These are phyloP conservation scores for Cordilura impudica DNA, from an alignment of 2,888 invertebrate genomes.

Conservation along the genomic window DNA sequence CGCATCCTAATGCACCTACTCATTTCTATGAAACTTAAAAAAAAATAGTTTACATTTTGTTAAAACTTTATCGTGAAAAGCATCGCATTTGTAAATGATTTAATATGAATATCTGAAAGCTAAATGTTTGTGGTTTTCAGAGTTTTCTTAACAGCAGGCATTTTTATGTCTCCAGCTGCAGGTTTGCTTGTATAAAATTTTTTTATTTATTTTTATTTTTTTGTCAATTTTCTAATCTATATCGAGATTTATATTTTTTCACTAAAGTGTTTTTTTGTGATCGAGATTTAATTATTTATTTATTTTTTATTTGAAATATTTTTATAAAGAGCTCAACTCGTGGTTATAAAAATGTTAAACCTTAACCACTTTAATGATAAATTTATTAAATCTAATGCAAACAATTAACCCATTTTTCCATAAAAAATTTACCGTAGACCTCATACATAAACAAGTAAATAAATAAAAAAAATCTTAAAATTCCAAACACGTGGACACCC, in stretches of 20 bases:
- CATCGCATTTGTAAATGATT: too few species aligned
- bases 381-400: too few species aligned
- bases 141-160: neutral
- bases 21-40: neutral
- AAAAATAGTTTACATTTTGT: neutral
- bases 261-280: neutral
- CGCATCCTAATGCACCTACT: conserved; percentile 1
- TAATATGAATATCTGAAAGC: neutral
- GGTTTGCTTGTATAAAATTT: neutral
- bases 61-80: neutral
- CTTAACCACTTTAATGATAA: too few species aligned
- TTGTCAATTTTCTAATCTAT: neutral
- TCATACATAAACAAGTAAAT: neutral
- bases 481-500: conserved; percentile 54
- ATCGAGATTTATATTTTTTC: neutral
- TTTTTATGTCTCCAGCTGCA: neutral
- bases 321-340: too few species aligned
- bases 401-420: too few species aligned
- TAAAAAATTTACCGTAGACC: too few species aligned
- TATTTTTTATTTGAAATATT: neutral
- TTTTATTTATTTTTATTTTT: neutral
- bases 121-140: neutral
- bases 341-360: too few species aligned
- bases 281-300: neutral
- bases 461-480: conserved; percentile 25